These are phyloP conservation scores for Nestor notabilis DNA, from an alignment of 2,113 vertebrate genomes.

Conservation along the genomic window DNA sequence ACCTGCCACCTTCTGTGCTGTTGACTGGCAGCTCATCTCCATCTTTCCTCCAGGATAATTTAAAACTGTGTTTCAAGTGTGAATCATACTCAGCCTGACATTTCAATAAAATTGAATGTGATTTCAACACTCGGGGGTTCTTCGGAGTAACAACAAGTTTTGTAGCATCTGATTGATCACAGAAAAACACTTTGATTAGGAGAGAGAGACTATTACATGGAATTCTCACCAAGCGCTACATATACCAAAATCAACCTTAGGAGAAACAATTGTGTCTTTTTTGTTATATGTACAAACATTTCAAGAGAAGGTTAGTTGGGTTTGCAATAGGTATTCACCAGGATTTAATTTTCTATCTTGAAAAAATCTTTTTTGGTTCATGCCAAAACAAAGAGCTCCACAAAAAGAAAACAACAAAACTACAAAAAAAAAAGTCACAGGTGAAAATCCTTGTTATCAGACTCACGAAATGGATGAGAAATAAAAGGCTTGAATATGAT, in stretches of 20 bases:
- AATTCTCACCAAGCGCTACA: not conserved
- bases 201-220: not conserved
- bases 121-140: conserved; percentile 80
- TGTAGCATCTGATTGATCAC: conserved; percentile 85
- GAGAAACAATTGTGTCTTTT: not conserved
- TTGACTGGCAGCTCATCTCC: conserved; percentile 79
- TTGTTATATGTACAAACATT: not conserved
- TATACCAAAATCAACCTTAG: not conserved
- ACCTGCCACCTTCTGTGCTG: conserved; percentile 83
- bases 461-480: not conserved
- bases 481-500: not conserved
- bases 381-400: not conserved
- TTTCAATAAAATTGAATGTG: conserved; percentile 80
- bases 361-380: not conserved
- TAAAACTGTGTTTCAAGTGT: conserved; percentile 84
- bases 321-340: not conserved
- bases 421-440: not conserved
- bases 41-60: conserved; percentile 90
- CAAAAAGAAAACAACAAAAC: not conserved
- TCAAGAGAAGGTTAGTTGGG: not conserved
- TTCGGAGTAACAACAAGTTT: conserved; percentile 79
- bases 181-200: conserved; percentile 41
- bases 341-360: not conserved
- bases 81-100: conserved; percentile 86
- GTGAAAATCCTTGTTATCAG: conserved; percentile 35